Base-by-base conservation (phyloP, 2,113 vertebrate species). In the Chamaetylas fuelleborni region DNA sequence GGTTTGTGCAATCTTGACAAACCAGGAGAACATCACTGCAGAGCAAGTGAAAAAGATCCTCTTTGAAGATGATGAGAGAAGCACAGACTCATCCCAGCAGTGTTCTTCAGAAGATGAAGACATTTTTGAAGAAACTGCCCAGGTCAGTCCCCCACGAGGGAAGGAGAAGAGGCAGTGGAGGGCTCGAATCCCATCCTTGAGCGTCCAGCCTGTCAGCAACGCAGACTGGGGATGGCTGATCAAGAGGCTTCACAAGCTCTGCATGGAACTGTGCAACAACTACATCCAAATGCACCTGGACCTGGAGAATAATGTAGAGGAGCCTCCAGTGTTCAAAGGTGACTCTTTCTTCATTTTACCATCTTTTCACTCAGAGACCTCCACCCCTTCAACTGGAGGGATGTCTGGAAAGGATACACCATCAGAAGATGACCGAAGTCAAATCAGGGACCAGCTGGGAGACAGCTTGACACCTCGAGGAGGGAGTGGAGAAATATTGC, bases 261-360 rank as follows among this genome's bases (percentile, higher is more conserved):
- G 98, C 95, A 98, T 99, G 98, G 99, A 99, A 58, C 98, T 99
- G 66, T 99, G 99, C 92, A 99, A 98, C 93, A 98, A 99, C 97
- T 99, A 99, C 96, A 99, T 99, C 96, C 99, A 99, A 96, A 99
- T 99, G 99, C 98, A 99, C 94, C 96, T 99, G 58, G 99, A 99
- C 97, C 96, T 99, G 95, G 99, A 99, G 95, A 98, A 94, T 95
- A 97, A 94, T 26, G 19, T 97, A 77, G 99, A 99, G 67, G 99
- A 99, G 40, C 96, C 97, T 12, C 98, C 97, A 2, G 22, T 93
- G 64, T 97, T 98, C 87, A 98, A 96, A 72, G 97, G 97, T 0
- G 99, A 99, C 53, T 97, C 98, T 0, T 97, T 99, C 96, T 98
- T 99, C 91, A 98, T 99, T 95, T 98, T 99, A 24, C 99, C 99